Evolutionary conservation across 1,140 invertebrate genomes (phyloP).

Genomic region (Brachionus rotundiformis): DNA sequence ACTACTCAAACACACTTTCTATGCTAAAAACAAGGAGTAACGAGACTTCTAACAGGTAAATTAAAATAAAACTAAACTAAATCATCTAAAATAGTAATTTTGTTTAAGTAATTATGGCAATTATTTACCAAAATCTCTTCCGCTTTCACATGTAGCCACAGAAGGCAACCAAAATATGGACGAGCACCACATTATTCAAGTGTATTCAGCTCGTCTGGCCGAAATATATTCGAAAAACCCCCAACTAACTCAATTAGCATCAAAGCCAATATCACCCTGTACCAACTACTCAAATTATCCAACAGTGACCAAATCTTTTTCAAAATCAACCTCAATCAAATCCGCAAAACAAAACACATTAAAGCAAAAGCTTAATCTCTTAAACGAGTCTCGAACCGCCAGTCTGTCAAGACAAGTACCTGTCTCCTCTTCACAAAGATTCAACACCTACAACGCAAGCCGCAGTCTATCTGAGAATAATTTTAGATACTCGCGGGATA

Average conservation of each 20-base stretch:
- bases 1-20: conserved; percentile 25
- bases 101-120: not conserved
- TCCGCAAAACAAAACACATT: not conserved
- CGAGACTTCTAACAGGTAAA: not conserved
- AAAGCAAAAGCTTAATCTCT: not conserved
- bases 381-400: not conserved
- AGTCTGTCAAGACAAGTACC: conserved; percentile 8
- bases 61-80: not conserved
- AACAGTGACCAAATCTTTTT: not conserved
- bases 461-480: conserved; percentile 56
- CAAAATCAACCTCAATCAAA: conserved; percentile 11
- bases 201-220: not conserved
- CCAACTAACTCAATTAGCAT: not conserved
- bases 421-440: conserved; percentile 41
- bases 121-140: not conserved
- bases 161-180: not conserved
- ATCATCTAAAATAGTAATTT: not conserved
- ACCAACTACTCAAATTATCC: conserved; percentile 10
- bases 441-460: conserved; percentile 57
- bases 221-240: conserved; percentile 40
- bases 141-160: not conserved
- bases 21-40: not conserved
- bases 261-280: not conserved
- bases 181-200: conserved; percentile 19
- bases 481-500: conserved; percentile 43